Percentiles rank a stretch among this genome's conserved stretches.
These are phyloP conservation scores for Drosophila sproati DNA, from an alignment of 1,140 invertebrate genomes.

Conservation along the genomic window DNA sequence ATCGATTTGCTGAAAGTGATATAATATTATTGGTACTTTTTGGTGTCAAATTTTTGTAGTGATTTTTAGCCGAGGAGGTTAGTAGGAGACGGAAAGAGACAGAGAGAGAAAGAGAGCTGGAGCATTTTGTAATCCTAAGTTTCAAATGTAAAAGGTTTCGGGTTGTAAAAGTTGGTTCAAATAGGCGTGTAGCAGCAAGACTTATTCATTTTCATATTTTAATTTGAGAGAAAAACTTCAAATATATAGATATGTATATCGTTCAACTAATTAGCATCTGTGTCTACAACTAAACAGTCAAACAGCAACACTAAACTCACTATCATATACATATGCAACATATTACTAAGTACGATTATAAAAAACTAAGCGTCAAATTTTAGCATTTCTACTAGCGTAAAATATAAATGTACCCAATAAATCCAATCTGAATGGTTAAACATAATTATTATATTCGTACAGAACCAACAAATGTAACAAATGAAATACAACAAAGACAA, in stretches of 20 bases:
- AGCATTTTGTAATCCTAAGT: conserved; percentile 33
- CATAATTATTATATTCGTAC: conserved; percentile 27
- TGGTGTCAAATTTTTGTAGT: conserved; percentile 62
- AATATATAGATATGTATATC: conserved; percentile 20
- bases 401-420: conserved; percentile 40
- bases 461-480: conserved; percentile 64
- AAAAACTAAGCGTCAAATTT: conserved; percentile 69
- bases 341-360: conserved; percentile 50
- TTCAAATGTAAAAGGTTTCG: conserved; percentile 39
- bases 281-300: conserved; percentile 55
- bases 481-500: conserved; percentile 73
- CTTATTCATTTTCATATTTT: conserved; percentile 19
- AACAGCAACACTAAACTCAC: conserved; percentile 19
- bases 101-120: conserved; percentile 6
- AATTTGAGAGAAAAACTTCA: not conserved
- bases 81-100: not conserved
- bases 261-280: conserved; percentile 40
- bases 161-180: conserved; percentile 57
- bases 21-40: conserved; percentile 74
- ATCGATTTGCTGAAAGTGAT: conserved; percentile 78
- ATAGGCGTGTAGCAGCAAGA: conserved; percentile 33
- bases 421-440: conserved; percentile 28
- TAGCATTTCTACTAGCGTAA: conserved; percentile 70
- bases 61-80: conserved; percentile 24
- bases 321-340: conserved; percentile 52